Evolutionary conservation across 2,797 vertebrate species (phyloP).

Genomic region (Austrolebias charrua): DNA sequence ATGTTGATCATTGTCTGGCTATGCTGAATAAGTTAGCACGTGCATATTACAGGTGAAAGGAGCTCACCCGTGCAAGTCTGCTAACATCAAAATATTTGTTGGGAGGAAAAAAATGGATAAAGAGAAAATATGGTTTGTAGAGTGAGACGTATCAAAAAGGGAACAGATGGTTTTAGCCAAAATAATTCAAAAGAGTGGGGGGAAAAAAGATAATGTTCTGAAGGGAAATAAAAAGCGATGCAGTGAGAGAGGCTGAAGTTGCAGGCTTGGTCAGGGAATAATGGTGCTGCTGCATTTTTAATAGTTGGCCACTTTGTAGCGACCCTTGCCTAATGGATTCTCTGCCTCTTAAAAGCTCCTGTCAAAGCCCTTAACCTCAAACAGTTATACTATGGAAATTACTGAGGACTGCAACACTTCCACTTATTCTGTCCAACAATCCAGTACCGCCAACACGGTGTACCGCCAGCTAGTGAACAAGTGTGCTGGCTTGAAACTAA

Average conservation of each 20-base stretch:
- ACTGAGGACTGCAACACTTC: conserved; percentile 61
- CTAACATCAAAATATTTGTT: conserved; percentile 52
- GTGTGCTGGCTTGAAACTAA: conserved; percentile 36
- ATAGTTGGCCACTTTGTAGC: conserved; percentile 83
- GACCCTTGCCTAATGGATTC: conserved; percentile 82
- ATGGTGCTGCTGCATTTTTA: conserved; percentile 85
- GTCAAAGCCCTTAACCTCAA: conserved; percentile 70
- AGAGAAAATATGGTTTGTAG: conserved; percentile 2
- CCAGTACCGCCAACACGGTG: conserved; percentile 46
- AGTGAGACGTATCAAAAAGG: conserved; percentile 46
- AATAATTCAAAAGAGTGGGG: conserved; percentile 31
- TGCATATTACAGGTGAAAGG: conserved; percentile 26
- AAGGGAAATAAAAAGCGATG: conserved; percentile 61
- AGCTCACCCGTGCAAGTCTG: conserved; percentile 51
- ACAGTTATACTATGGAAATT: conserved; percentile 66
- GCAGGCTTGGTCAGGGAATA: conserved; percentile 73
- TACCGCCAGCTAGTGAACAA: conserved; percentile 42
- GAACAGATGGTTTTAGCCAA: conserved; percentile 56
- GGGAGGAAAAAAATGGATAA: conserved; percentile 15
- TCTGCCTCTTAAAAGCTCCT: conserved; percentile 78
- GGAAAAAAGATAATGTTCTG: conserved; percentile 40
- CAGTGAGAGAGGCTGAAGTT: conserved; percentile 64
- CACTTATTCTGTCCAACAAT: conserved; percentile 49
- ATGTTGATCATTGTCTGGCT: conserved; percentile 55
- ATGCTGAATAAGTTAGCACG: conserved; percentile 47